Conservation (phyloP, 1,140 invertebrate genomes). For the Helicorthomorpha holstii region DNA sequence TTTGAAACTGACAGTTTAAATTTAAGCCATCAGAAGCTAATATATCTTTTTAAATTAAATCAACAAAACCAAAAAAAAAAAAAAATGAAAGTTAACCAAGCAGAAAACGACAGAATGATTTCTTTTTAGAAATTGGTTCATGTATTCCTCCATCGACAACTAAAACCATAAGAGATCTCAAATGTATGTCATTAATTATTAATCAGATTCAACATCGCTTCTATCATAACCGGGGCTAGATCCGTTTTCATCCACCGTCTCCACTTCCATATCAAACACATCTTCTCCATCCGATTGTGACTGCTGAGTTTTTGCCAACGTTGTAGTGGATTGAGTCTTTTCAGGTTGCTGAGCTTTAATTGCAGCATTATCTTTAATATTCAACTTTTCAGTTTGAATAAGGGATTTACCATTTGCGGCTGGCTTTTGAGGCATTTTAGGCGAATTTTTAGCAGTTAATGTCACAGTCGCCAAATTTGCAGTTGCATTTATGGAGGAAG, state of each 20-base stretch:
- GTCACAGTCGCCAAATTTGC: background rate
- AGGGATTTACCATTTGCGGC: background rate
- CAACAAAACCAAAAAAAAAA: too few relatives aligned
- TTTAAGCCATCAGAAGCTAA: too few relatives aligned
- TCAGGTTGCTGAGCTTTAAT: background rate
- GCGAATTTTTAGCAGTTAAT: background rate
- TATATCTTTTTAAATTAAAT: too few relatives aligned
- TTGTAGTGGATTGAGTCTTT: background rate
- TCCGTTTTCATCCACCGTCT: slow-evolving; percentile 2
- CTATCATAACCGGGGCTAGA: slow-evolving; percentile 1
- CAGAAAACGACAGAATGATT: too few relatives aligned
- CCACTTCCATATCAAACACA: slow-evolving; percentile 10
- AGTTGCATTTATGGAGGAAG: too few relatives aligned
- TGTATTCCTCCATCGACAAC: too few relatives aligned
- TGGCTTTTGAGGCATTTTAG: background rate
- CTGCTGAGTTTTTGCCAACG: background rate
- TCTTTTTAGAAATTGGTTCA: too few relatives aligned
- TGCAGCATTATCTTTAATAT: background rate
- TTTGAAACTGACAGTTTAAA: too few relatives aligned
- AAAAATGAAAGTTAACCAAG: too few relatives aligned
- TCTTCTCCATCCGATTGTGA: slow-evolving; percentile 13
- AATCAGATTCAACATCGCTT: slow-evolving; percentile 5
- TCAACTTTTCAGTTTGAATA: background rate
- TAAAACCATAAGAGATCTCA: background rate
- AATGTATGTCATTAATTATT: background rate